These are phyloP conservation scores for Phylloscopus collybita DNA, from an alignment of 2,797 vertebrate species.

Conservation along the genomic window DNA sequence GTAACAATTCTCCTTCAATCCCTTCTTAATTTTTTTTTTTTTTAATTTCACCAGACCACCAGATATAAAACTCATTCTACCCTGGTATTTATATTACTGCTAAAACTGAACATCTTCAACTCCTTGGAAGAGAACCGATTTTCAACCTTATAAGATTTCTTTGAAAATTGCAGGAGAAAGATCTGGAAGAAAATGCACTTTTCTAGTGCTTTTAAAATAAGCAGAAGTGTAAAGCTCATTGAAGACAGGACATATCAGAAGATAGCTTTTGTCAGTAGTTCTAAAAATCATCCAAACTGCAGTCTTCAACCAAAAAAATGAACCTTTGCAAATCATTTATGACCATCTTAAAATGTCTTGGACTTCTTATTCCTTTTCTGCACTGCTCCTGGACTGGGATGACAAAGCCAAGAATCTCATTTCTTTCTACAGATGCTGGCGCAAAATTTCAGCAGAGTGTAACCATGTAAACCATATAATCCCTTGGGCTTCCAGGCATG, in stretches of 20 bases:
- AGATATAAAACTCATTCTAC: background rate
- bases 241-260: background rate
- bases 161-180: background rate
- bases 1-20: background rate
- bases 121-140: background rate
- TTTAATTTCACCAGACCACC: background rate
- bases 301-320: background rate
- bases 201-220: background rate
- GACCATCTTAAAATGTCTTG: background rate
- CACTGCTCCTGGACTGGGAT: background rate
- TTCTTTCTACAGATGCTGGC: background rate
- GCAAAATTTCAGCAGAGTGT: background rate
- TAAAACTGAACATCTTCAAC: background rate
- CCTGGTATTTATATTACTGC: background rate
- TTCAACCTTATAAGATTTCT: background rate
- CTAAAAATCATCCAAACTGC: background rate
- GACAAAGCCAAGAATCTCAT: background rate
- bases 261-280: background rate
- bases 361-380: background rate
- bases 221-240: background rate
- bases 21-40: background rate
- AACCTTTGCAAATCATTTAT: background rate
- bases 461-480: background rate
- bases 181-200: background rate
- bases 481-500: background rate